A percentile compares a stretch with the other conserved stretches of the same genome.
phyloP scores from a whole-genome alignment of 2,113 vertebrate species.

The Pogona vitticeps region DNA sequence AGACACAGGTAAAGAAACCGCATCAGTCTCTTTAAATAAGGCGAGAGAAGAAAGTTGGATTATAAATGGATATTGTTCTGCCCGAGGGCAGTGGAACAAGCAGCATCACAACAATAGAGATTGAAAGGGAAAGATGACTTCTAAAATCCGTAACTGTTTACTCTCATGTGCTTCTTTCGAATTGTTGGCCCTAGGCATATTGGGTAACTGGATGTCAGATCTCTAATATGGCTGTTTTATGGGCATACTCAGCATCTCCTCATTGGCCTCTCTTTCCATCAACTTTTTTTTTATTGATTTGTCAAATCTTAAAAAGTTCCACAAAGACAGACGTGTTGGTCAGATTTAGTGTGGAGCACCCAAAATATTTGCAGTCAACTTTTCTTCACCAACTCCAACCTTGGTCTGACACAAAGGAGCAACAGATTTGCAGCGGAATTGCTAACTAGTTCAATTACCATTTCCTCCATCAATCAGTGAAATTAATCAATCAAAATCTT shows the following conservation, averaged over 20 bases:
- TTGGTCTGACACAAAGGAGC: too few relatives aligned
- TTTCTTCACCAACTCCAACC: too few relatives aligned
- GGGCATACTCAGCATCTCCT: neutral
- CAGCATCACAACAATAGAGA: neutral
- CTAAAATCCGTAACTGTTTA: neutral
- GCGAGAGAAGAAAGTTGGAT: slow-evolving; percentile 6
- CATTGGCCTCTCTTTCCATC: neutral
- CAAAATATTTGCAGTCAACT: too few relatives aligned
- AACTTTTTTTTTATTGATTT: neutral
- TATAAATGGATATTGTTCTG: neutral
- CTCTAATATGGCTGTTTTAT: neutral
- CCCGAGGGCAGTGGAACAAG: neutral
- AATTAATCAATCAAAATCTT: too few relatives aligned
- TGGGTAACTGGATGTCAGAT: neutral
- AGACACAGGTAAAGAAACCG: slow-evolving; percentile 33
- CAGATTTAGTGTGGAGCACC: too few relatives aligned
- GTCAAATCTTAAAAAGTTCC: neutral
- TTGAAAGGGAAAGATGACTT: neutral
- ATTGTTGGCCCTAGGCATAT: neutral
- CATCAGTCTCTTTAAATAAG: slow-evolving; percentile 52
- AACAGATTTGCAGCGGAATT: too few relatives aligned
- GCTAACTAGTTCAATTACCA: too few relatives aligned
- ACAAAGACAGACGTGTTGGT: neutral
- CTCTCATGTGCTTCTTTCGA: neutral
- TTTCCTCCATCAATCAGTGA: too few relatives aligned